A percentile compares a stretch with the other conserved stretches of the same genome.
These are phyloP conservation scores for Desmophyllum pertusum DNA, from an alignment of 92 coral and sea anemone species.

Conservation along the genomic window DNA sequence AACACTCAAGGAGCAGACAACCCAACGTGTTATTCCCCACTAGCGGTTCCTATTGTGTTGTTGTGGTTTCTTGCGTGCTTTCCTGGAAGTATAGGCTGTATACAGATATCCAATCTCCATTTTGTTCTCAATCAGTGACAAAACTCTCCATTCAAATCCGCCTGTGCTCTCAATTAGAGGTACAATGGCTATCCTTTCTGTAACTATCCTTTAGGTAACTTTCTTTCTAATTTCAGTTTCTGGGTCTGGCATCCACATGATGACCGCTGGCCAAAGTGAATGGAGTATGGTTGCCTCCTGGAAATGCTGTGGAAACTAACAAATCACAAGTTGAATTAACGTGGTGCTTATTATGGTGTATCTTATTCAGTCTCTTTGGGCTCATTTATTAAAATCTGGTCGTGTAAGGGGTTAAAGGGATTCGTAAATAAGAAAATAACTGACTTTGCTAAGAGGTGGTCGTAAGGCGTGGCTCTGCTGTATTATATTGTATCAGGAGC, in stretches of 20 bases:
- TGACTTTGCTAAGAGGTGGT: background rate
- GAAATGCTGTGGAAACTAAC: slow-evolving; percentile 78
- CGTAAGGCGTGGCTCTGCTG: background rate
- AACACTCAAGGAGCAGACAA: no score
- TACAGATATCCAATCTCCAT: no score
- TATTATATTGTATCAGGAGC: no score
- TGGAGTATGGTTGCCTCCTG: slow-evolving; percentile 83
- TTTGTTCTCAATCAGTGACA: no score
- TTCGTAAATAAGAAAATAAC: background rate
- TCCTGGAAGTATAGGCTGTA: no score
- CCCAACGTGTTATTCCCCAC: no score
- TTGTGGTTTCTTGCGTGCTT: no score
- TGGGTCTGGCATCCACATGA: slow-evolving; percentile 80
- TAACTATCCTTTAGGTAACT: background rate
- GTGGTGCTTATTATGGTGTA: background rate
- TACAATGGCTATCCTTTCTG: no score
- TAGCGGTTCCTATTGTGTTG: no score
- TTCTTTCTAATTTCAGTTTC: slow-evolving; percentile 53
- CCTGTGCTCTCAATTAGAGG: no score
- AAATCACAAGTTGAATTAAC: background rate
- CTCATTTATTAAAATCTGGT: background rate
- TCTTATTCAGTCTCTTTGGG: background rate
- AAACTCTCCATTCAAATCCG: no score
- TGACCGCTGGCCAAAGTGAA: slow-evolving; percentile 61
- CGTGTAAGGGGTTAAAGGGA: background rate